Evolutionary conservation across 2,888 invertebrate species (phyloP).

Genomic region (Baronia brevicornis): DNA sequence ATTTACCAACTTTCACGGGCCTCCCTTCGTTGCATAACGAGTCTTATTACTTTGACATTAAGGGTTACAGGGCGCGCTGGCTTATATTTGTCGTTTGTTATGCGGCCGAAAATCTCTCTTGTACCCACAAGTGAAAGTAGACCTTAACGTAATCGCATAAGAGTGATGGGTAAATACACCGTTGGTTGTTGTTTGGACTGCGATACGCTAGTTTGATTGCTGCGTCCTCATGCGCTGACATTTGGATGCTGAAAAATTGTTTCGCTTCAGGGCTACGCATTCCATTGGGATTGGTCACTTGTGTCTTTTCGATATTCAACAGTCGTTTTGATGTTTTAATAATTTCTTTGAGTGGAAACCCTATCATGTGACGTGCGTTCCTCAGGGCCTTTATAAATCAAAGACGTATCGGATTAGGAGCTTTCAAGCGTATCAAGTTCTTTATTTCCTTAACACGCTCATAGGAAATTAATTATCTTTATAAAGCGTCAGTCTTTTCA

Average conservation of each 20-base stretch:
- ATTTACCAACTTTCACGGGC: constrained; percentile 49
- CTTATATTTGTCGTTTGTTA: constrained; percentile 31
- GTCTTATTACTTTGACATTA: constrained; percentile 30
- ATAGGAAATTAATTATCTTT: no score
- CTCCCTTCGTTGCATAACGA: constrained; percentile 39
- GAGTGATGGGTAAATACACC: constrained; percentile 21
- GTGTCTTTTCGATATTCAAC: no score
- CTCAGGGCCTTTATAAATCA: no score
- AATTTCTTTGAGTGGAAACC: no score
- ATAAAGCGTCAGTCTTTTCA: no score
- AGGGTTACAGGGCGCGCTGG: constrained; percentile 24
- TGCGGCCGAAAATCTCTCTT: constrained; percentile 35
- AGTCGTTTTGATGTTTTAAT: no score
- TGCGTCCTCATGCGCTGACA: constrained; percentile 49
- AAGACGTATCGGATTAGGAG: no score
- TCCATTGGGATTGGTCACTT: constrained; percentile 3
- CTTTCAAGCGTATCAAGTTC: no score
- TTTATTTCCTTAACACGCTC: no score
- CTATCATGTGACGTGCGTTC: no score
- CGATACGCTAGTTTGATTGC: constrained; percentile 51
- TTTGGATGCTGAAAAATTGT: constrained; percentile 50
- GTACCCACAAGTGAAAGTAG: constrained; percentile 25
- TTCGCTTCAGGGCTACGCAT: constrained; percentile 18
- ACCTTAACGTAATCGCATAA: constrained; percentile 34
- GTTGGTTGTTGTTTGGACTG: constrained; percentile 26